These are phyloP conservation scores for Zaprionus africanus DNA, from an alignment of 1,140 invertebrate genomes.

Conservation along the genomic window DNA sequence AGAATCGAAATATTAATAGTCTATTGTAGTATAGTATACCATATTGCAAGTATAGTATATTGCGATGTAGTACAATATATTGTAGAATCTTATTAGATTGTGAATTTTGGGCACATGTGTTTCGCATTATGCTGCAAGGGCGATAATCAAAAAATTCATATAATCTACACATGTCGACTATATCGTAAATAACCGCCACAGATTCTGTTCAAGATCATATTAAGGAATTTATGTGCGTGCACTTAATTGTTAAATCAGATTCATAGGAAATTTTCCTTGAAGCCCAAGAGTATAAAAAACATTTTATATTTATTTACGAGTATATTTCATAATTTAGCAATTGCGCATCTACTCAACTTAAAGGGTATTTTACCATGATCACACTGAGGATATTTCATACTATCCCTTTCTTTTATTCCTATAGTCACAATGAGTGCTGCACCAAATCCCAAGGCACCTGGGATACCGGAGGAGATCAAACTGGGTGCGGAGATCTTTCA, in stretches of 20 bases:
- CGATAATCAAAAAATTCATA: conserved; percentile 16
- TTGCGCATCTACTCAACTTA: too few relatives aligned
- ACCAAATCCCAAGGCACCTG: conserved; percentile 8
- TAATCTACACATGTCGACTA: conserved; percentile 25
- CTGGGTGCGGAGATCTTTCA: conserved; percentile 59
- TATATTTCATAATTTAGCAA: too few relatives aligned
- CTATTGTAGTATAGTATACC: neutral
- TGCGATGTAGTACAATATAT: neutral
- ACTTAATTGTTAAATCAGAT: neutral
- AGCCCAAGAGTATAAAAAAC: too few relatives aligned
- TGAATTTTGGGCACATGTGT: conserved; percentile 45
- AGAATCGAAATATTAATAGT: neutral
- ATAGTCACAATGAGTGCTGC: conserved; percentile 54
- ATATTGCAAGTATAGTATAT: too few relatives aligned
- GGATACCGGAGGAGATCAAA: conserved; percentile 28
- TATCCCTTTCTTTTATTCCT: neutral
- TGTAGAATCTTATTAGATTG: neutral
- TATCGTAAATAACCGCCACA: conserved; percentile 17
- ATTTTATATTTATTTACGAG: neutral
- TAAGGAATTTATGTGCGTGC: neutral
- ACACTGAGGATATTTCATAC: too few relatives aligned
- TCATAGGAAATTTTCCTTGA: neutral
- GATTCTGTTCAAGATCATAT: neutral
- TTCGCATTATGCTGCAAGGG: conserved; percentile 60
- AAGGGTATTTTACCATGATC: neutral